phyloP scores from a whole-genome alignment of 2,888 invertebrate genomes.

The Cyclophora punctaria region DNA sequence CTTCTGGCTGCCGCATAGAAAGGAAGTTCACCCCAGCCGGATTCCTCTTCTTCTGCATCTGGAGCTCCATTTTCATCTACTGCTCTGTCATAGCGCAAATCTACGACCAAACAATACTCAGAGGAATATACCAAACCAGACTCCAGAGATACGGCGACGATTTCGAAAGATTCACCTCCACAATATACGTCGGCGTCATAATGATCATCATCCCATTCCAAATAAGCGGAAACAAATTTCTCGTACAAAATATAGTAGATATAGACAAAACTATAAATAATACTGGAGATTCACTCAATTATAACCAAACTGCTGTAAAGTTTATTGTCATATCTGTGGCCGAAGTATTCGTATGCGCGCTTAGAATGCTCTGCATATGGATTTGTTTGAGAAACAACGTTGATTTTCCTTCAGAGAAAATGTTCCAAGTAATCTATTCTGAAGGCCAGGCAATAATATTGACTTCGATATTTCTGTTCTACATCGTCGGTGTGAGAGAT shows the following conservation, averaged over 20 bases:
- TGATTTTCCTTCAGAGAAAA: conserved; percentile 35
- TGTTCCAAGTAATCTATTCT: conserved; percentile 38
- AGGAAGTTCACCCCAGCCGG: conserved; percentile 30
- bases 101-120: conserved; percentile 42
- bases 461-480: conserved; percentile 35
- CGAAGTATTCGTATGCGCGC: conserved; percentile 25
- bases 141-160: conserved; percentile 48
- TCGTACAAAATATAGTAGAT: conserved; percentile 30
- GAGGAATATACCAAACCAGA: conserved; percentile 44
- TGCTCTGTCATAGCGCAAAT: conserved; percentile 31
- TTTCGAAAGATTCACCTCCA: conserved; percentile 34
- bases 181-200: conserved; percentile 29
- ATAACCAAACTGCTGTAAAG: conserved; percentile 25
- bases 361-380: conserved; percentile 36
- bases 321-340: conserved; percentile 22
- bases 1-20: conserved; percentile 11
- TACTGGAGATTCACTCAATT: conserved; percentile 34
- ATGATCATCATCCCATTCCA: conserved; percentile 42
- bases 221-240: conserved; percentile 24
- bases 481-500: conserved; percentile 28
- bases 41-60: conserved; percentile 25
- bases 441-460: conserved; percentile 35
- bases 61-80: conserved; percentile 35
- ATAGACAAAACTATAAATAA: conserved; percentile 36
- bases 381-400: conserved; percentile 26